Conservation (phyloP, 1,140 invertebrate genomes). For the Polypedilum pembai region DNA sequence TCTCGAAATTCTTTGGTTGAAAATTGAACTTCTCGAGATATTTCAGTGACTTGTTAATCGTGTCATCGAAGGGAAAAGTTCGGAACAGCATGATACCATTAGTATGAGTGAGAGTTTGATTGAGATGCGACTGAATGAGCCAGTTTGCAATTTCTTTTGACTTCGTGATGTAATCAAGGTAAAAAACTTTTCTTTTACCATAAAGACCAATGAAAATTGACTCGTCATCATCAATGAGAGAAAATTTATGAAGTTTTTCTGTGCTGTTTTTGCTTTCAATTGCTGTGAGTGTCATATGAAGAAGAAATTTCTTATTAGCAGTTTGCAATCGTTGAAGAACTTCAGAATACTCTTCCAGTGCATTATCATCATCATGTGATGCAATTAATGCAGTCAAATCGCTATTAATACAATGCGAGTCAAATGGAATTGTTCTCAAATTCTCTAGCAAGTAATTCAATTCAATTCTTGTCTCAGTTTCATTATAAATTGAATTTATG, state of each 20-base stretch:
- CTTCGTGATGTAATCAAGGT: slow-evolving; percentile 24
- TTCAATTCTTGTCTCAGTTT: not conserved
- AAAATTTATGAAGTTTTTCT: not conserved
- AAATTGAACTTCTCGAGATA: not conserved
- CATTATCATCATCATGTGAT: not conserved
- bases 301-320: not conserved
- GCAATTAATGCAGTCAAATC: not conserved
- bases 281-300: not conserved
- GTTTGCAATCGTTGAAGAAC: too few species aligned
- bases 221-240: not conserved
- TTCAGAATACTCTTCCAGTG: not conserved
- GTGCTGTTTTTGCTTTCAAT: not conserved
- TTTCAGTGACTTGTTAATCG: not conserved
- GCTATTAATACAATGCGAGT: not conserved
- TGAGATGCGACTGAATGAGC: not conserved
- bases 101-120: not conserved
- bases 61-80: not conserved
- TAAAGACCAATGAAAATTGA: not conserved
- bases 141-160: not conserved
- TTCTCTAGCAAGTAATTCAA: slow-evolving; percentile 1
- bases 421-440: not conserved
- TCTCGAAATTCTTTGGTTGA: not conserved
- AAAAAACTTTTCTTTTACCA: slow-evolving; percentile 11
- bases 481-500: not conserved
- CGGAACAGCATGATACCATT: not conserved